Evolutionary conservation across 1,140 invertebrate species (phyloP).

Genomic region (Heliconius hermathena): DNA sequence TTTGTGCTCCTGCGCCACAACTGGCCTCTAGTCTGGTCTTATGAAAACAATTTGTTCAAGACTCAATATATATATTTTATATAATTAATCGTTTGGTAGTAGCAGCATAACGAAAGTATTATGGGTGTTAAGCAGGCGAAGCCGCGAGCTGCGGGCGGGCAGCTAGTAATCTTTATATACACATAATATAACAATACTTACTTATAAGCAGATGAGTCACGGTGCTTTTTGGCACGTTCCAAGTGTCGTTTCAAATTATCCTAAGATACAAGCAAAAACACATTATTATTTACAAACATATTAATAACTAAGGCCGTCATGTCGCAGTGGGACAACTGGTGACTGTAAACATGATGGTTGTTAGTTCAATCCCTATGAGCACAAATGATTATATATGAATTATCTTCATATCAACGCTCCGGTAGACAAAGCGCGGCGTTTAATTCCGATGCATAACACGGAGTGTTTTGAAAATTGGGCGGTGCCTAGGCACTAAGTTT

Average conservation of each 20-base stretch:
- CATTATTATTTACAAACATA: background rate
- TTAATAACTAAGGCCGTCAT: background rate
- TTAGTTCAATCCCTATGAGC: background rate
- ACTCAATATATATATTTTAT: too few species aligned
- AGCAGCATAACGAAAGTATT: too few species aligned
- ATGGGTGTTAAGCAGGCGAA: too few species aligned
- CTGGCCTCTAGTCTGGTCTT: too few species aligned
- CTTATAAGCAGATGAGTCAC: conserved; percentile 55
- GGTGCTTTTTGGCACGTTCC: conserved; percentile 57
- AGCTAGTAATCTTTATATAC: too few species aligned
- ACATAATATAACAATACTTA: conserved; percentile 41
- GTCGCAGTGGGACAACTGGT: background rate
- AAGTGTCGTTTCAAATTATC: conserved; percentile 64
- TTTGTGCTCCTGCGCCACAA: too few species aligned
- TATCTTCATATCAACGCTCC: background rate
- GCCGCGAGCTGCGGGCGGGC: too few species aligned
- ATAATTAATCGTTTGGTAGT: too few species aligned
- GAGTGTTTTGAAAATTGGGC: background rate
- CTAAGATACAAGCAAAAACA: conserved; percentile 44
- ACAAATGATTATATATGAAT: background rate
- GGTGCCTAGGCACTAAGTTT: background rate
- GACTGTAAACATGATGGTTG: background rate
- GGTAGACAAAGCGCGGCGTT: background rate
- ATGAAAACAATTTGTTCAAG: too few species aligned
- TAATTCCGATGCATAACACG: background rate